phyloP scores from a whole-genome alignment of 2,797 vertebrate species.

The Gadopsis marmoratus region DNA sequence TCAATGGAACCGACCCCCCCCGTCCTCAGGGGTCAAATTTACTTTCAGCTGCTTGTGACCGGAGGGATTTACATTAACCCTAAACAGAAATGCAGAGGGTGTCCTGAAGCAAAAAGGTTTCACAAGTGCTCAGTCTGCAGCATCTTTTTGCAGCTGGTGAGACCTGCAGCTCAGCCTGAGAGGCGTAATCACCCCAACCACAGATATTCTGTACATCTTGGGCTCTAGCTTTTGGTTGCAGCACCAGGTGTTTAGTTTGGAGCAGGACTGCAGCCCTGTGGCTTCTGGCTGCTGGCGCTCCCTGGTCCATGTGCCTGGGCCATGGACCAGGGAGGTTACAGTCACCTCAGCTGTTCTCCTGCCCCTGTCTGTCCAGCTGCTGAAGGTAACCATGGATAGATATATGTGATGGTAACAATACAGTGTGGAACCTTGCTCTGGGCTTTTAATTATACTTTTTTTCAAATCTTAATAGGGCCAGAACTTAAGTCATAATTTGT shows the following conservation, averaged over 20 bases:
- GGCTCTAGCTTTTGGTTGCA: constrained; percentile 48
- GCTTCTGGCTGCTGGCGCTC: constrained; percentile 58
- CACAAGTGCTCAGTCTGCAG: constrained; percentile 11
- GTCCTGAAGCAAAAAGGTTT: constrained; percentile 59
- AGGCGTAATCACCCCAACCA: constrained; percentile 54
- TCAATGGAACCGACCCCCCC: constrained; percentile 32
- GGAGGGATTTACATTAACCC: constrained; percentile 78
- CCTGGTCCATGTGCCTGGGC: constrained; percentile 54
- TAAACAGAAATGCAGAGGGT: constrained; percentile 69
- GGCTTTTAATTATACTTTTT: constrained; percentile 3
- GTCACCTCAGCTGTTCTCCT: constrained; percentile 43
- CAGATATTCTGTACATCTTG: constrained; percentile 33
- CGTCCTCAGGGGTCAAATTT: constrained; percentile 69
- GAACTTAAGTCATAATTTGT: not conserved
- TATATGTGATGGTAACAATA: not conserved
- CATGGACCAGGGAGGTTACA: constrained; percentile 35
- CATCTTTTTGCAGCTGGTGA: constrained; percentile 42
- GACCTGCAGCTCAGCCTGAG: constrained; percentile 39
- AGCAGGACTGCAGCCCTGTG: constrained; percentile 54
- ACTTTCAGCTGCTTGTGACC: constrained; percentile 77
- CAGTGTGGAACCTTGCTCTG: not conserved
- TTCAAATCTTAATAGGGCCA: not conserved
- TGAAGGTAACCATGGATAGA: not conserved
- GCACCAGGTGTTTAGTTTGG: constrained; percentile 76
- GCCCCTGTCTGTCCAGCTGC: constrained; percentile 23